A percentile compares a stretch with the other conserved stretches of the same genome.
These are phyloP conservation scores for Pyrrhosoma nymphula DNA, from an alignment of 2,888 invertebrate species.

Conservation along the genomic window DNA sequence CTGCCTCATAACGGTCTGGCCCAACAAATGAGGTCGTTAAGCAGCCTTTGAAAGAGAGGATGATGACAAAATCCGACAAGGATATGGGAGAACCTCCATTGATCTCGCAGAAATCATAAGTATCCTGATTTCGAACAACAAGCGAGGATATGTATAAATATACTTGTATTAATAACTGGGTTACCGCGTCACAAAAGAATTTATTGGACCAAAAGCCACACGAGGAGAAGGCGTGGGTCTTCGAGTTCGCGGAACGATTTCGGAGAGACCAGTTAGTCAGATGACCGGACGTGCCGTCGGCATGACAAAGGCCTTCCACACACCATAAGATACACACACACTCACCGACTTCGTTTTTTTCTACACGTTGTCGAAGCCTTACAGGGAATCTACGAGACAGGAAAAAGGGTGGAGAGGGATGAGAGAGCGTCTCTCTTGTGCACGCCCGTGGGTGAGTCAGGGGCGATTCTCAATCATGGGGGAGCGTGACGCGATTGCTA, in stretches of 20 bases:
- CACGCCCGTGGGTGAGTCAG: not conserved
- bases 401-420: not conserved
- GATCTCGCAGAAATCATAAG: not conserved
- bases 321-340: not conserved
- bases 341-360: not conserved
- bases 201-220: not conserved
- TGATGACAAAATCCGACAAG: not conserved
- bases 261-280: not conserved
- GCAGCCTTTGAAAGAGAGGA: not conserved
- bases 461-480: not conserved
- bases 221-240: not conserved
- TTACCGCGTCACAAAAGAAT: slow-evolving; percentile 16
- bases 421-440: not conserved
- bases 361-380: not conserved
- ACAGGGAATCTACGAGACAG: slow-evolving; percentile 4
- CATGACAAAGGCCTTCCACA: slow-evolving; percentile 7
- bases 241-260: not conserved
- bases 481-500: slow-evolving; percentile 3
- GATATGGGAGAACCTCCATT: not conserved
- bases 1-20: not conserved
- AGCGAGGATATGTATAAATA: not conserved
- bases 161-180: not conserved
- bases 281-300: slow-evolving; percentile 52
- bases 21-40: not conserved
- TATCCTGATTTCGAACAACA: not conserved